Evolutionary conservation across 1,140 invertebrate genomes (phyloP), one percentile per base, ranked within the genome.

Genomic region (Centruroides sculpturatus): DNA sequence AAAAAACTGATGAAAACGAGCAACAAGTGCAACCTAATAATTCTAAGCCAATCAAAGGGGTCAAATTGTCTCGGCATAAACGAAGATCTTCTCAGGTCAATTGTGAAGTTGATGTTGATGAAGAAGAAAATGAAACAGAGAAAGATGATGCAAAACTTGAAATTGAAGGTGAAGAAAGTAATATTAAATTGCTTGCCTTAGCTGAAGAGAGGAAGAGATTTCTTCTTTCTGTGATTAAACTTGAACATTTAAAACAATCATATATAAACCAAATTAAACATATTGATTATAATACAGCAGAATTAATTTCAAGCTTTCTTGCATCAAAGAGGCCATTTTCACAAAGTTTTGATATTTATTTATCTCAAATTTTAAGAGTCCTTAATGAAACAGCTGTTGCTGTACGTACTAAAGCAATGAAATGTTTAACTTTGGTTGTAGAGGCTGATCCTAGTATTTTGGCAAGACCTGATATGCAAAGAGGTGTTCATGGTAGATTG

Each of bases 381-480:
- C 72, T 93, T 50, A 83, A 84, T 66, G 95, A 98, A 76, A 87
- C 86, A 60, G 93, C 94, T 3, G 95, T 98, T 63, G 90, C 91
- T 47, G 92, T 99, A 57, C 78, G 95, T 71, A 97, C 95, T 5
- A 98, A 98, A 75, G 95, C 96, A 12, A 95, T 99, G 87, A 97
- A 97, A 76, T 99, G 95, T 76, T 77, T 99, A 57, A 93, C 94
- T 12, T 90, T 92, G 80, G 95, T 99, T 60, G 92, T 99, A 34
- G 95, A 99, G 76, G 93, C 92, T 12, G 96, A 99, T 78, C 89
- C 94, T 5, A 84, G 85, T 55, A 93, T 99, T 55, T 75, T 99
- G 52, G 89, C 86, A 23, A 76, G 92, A 64, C 60, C 80, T 54
- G 93, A 98, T 69, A 97, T 99, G 87, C 92, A 98, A 75, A 81